These are phyloP conservation scores for Pachymerium ferrugineum DNA, from an alignment of 2,888 invertebrate genomes.

Conservation along the genomic window DNA sequence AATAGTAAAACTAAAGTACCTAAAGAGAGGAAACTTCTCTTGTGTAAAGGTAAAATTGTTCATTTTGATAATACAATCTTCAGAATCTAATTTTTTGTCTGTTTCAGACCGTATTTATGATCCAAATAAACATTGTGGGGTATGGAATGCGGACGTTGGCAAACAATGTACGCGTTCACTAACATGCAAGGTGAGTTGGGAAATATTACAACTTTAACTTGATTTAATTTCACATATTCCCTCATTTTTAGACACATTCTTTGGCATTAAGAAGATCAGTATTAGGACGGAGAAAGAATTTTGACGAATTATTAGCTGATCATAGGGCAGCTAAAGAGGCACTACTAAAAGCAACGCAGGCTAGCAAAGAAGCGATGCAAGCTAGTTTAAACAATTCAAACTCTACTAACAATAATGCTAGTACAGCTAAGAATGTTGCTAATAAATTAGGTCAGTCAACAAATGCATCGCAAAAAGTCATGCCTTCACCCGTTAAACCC, in stretches of 20 bases:
- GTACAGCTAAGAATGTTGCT: not conserved
- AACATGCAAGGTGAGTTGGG: slow-evolving; percentile 56
- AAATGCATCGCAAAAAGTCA: not conserved
- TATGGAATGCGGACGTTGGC: slow-evolving; percentile 58
- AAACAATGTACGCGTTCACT: slow-evolving; percentile 74
- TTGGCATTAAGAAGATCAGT: slow-evolving; percentile 65
- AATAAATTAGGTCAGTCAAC: not conserved
- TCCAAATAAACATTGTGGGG: slow-evolving; percentile 77
- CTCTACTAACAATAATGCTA: not conserved
- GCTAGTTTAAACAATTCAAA: not conserved
- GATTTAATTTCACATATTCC: not conserved
- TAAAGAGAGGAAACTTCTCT: slow-evolving; percentile 40
- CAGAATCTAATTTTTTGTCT: slow-evolving; percentile 34
- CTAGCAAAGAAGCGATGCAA: slow-evolving; percentile 30
- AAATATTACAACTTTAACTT: not conserved
- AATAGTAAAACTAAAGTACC: slow-evolving; percentile 37
- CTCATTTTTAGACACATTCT: slow-evolving; percentile 52
- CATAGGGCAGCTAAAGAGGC: slow-evolving; percentile 62
- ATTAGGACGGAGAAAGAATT: slow-evolving; percentile 63
- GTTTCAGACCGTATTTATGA: slow-evolving; percentile 63
- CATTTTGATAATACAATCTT: not conserved
- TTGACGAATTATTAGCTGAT: slow-evolving; percentile 68
- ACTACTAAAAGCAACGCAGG: slow-evolving; percentile 34
- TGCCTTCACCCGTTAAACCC: slow-evolving; percentile 3
- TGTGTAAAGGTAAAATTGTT: slow-evolving; percentile 42